Base-by-base conservation (phyloP, 2,797 vertebrate genomes). In the Bradypodion pumilum region DNA sequence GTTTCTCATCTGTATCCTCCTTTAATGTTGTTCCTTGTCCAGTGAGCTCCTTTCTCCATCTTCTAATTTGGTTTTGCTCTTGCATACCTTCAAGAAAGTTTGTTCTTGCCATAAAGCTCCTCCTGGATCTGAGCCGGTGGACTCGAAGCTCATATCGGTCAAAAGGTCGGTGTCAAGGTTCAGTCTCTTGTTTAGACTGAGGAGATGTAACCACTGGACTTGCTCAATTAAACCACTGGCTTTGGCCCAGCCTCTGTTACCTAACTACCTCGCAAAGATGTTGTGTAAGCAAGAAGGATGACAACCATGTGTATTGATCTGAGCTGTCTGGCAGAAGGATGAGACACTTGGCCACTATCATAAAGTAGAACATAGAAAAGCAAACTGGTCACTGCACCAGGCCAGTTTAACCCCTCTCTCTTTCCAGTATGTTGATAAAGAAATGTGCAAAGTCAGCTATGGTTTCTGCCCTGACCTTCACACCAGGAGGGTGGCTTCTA, bases 401-500 rank as follows among this genome's bases (percentile, higher is more conserved):
- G 21, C 13, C 16, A 21, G 13, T 21, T 59, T 37, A 40, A 5
- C 15, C 19, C 35, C 15, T 9, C 29, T 52, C 29, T 60, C 21
- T 6, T 73, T 59, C 21, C 5, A 5, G 32, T 29, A 4, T 35
- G 7, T 74, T 66, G 23, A 35, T 16, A 13, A 32, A 66, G 32
- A 49, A 82, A 25, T 7, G 2, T 7, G 42, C 52, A 73, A 60
- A 78, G 40, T n/a, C n/a, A 59, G 13, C 7, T 42, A 9, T 27
- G 42, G 81, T 35, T 1, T 35, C 0, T 15, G 37, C 0, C n/a
- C 0, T 89, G 88, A 83, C 81, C 90, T 92, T 91, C 90, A 87
- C 83, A 63, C 87, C 60, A 1, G 0, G 0, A 83, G 3, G 49
- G 74, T 69, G 74, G 70, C 89, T 89, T 83, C 84, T 87, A 70